phyloP scores from a whole-genome alignment of 2,888 invertebrate species.

The Rhyacophila evoluta region DNA sequence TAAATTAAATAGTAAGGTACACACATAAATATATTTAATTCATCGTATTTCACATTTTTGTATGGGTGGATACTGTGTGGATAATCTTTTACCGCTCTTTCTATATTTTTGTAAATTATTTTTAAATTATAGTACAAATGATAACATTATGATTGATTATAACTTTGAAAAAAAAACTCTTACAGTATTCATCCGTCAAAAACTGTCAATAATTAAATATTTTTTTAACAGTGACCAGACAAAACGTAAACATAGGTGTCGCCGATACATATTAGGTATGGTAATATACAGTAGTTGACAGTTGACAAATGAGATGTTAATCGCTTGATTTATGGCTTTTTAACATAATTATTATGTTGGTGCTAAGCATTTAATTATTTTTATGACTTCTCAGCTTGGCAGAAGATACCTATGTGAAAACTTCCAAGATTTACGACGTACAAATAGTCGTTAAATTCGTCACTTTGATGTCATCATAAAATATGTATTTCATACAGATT shows the following conservation, averaged over 20 bases:
- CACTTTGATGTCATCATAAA: neutral
- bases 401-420: neutral
- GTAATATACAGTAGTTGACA: slow-evolving; percentile 14
- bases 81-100: too few relatives aligned
- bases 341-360: neutral
- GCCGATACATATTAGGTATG: neutral
- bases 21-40: too few relatives aligned
- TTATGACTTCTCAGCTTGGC: neutral
- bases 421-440: neutral
- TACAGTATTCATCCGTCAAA: too few relatives aligned
- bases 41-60: too few relatives aligned
- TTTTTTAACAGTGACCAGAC: neutral
- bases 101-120: too few relatives aligned
- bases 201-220: too few relatives aligned
- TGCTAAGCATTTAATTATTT: neutral
- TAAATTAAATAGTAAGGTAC: too few relatives aligned
- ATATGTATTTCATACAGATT: too few relatives aligned
- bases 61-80: too few relatives aligned
- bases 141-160: too few relatives aligned
- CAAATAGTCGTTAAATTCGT: neutral
- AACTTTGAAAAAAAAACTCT: too few relatives aligned
- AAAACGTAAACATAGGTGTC: neutral
- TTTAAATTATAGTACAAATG: too few relatives aligned
- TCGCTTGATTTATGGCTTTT: neutral
- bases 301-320: neutral